phyloP scores from a whole-genome alignment of 2,113 vertebrate genomes.

The Psilopsiagon aymara region DNA sequence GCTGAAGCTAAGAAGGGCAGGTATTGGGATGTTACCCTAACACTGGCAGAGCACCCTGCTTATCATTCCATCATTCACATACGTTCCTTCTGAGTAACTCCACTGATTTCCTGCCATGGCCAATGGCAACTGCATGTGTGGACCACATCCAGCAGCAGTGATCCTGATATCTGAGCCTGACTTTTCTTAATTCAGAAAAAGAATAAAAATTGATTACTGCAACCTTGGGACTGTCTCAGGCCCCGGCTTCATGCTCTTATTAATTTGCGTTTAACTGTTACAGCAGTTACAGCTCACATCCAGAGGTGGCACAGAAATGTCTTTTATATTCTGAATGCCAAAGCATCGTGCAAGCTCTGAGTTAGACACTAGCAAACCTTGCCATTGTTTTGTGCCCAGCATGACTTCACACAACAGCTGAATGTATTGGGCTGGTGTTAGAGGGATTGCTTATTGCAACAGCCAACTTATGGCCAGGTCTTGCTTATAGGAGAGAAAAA shows the following conservation, averaged over 20 bases:
- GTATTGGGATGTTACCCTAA: neutral
- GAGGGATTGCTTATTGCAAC: neutral
- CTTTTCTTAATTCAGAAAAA: neutral
- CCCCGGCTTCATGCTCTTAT: neutral
- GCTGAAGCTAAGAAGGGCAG: neutral
- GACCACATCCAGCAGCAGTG: neutral
- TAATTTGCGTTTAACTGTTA: neutral
- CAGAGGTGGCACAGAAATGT: neutral
- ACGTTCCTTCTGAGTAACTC: neutral
- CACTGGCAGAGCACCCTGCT: neutral
- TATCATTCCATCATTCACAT: neutral
- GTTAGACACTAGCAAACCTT: neutral
- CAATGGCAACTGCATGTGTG: neutral
- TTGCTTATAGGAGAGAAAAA: neutral
- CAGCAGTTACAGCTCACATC: neutral
- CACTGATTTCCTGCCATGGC: neutral
- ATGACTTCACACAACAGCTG: neutral
- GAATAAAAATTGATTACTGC: neutral
- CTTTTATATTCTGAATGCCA: neutral
- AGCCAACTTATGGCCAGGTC: neutral
- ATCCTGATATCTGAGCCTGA: neutral
- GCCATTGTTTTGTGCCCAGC: neutral
- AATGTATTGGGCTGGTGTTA: neutral
- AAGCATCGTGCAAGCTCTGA: neutral
- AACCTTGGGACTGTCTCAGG: neutral